Evolutionary conservation across 1,140 invertebrate species (phyloP).

Genomic region (Coptotermes formosanus): DNA sequence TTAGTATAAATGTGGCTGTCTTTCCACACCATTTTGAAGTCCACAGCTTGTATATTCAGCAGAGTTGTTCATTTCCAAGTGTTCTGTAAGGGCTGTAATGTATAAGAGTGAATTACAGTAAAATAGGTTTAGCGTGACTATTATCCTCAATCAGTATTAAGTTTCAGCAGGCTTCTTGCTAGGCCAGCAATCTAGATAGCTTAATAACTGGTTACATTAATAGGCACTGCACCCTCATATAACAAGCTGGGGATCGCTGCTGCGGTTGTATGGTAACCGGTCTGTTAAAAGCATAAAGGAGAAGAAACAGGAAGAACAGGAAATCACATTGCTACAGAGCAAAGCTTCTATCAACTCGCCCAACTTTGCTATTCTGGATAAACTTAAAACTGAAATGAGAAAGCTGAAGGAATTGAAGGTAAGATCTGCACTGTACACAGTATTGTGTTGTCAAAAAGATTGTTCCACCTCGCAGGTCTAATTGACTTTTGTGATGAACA

Average conservation of each 20-base stretch:
- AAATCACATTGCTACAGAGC: constrained; percentile 88
- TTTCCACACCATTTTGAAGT: too few relatives aligned
- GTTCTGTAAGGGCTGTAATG: too few relatives aligned
- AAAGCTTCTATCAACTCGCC: constrained; percentile 88
- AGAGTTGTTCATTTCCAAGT: too few relatives aligned
- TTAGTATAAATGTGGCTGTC: too few relatives aligned
- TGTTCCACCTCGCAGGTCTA: too few relatives aligned
- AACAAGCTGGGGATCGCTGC: constrained; percentile 89
- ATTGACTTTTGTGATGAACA: too few relatives aligned
- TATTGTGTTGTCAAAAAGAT: not conserved
- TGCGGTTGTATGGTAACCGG: constrained; percentile 89
- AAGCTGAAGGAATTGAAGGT: constrained; percentile 61
- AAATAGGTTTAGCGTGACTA: too few relatives aligned
- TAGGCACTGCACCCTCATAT: constrained; percentile 84
- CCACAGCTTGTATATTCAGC: too few relatives aligned
- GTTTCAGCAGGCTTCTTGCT: too few relatives aligned
- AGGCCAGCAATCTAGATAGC: not conserved
- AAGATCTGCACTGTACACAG: constrained; percentile 22
- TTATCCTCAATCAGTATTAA: too few relatives aligned
- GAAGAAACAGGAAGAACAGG: constrained; percentile 91
- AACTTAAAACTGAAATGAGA: constrained; percentile 84
- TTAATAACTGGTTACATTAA: constrained; percentile 44
- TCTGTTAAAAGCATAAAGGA: constrained; percentile 92
- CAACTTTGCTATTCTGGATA: constrained; percentile 90
- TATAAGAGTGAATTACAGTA: too few relatives aligned